Conservation (phyloP, 2,888 invertebrate genomes). For the Salticus scenicus region DNA sequence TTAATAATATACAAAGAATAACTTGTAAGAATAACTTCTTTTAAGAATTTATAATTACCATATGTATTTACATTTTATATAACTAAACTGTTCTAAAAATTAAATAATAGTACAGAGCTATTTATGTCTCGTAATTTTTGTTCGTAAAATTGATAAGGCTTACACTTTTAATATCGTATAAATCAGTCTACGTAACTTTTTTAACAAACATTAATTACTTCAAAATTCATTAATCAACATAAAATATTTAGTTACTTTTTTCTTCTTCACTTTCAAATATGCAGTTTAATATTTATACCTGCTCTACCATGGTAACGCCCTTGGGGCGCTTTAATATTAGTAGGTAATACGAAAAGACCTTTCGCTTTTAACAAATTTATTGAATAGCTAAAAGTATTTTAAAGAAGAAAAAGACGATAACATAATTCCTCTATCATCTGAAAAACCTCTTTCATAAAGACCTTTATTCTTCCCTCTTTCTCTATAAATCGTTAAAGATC, state of each 20-base stretch:
- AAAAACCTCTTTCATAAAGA: conserved; percentile 6
- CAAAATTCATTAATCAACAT: background rate
- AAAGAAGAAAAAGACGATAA: background rate
- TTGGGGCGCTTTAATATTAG: background rate
- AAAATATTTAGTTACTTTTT: background rate
- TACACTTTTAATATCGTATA: no score
- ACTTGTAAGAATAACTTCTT: no score
- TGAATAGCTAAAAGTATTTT: background rate
- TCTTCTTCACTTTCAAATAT: background rate
- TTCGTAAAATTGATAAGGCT: no score
- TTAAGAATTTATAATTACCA: no score
- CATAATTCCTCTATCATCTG: background rate
- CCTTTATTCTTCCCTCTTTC: background rate
- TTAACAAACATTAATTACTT: conserved; percentile 1
- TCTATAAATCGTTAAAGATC: conserved; percentile 5
- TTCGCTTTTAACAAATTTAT: conserved; percentile 6
- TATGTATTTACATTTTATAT: no score
- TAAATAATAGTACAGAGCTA: no score
- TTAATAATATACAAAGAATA: no score
- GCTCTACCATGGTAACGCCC: conserved; percentile 7
- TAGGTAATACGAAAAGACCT: conserved; percentile 7
- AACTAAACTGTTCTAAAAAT: no score
- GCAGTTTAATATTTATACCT: background rate
- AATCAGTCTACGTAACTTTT: no score
- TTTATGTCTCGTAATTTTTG: no score